Evolutionary conservation across 2,797 vertebrate genomes (phyloP).

Genomic region (Sebastes umbrosus): DNA sequence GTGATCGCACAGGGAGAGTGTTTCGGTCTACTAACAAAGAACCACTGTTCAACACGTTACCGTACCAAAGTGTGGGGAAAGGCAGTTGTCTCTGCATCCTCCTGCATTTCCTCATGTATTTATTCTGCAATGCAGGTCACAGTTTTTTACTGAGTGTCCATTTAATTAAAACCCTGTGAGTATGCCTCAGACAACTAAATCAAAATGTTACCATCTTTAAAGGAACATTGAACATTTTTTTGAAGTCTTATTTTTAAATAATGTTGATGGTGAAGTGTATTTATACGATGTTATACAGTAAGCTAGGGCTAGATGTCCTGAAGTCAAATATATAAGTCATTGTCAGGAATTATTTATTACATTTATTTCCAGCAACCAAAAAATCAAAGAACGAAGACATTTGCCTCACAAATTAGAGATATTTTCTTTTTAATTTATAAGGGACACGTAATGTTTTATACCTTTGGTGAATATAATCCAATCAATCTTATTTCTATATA

Average conservation of each 20-base stretch:
- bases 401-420: too few species aligned
- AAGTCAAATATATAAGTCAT: too few species aligned
- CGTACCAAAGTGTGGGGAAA: constrained; percentile 3
- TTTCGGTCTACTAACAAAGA: constrained; percentile 83
- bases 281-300: background rate
- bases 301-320: background rate
- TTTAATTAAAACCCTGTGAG: background rate
- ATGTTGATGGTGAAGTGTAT: background rate
- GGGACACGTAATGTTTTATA: too few species aligned
- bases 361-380: too few species aligned
- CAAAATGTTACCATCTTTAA: background rate
- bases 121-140: background rate
- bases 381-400: too few species aligned
- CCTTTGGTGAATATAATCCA: too few species aligned
- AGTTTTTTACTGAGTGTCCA: too few species aligned
- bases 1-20: constrained; percentile 76
- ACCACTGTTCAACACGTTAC: constrained; percentile 76
- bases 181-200: background rate
- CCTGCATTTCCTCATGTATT: background rate
- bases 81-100: constrained; percentile 27
- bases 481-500: too few species aligned
- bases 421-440: too few species aligned
- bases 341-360: too few species aligned
- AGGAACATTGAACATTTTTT: too few species aligned
- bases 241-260: too few species aligned